Percentiles rank a stretch among this genome's conserved stretches.
Evolutionary conservation across 2,797 vertebrate genomes (phyloP).

Genomic region (Australoheros facetus): DNA sequence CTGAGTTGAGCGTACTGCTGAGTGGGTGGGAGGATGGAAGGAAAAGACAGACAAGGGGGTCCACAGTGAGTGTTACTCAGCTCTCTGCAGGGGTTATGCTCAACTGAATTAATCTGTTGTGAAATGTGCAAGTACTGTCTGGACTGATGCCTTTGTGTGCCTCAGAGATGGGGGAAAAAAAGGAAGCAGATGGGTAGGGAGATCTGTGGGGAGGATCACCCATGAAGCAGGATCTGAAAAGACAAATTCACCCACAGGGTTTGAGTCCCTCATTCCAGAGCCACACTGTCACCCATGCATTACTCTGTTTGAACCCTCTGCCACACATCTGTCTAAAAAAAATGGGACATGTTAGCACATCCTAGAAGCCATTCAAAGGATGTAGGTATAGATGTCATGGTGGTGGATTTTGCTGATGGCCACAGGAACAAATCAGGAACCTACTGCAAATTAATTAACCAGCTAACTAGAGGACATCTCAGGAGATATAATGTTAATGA

Average conservation of each 20-base stretch:
- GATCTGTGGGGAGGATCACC: slow-evolving; percentile 42
- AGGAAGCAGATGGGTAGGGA: neutral
- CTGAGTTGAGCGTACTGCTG: slow-evolving; percentile 14
- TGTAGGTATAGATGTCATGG: neutral
- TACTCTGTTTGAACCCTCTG: slow-evolving; percentile 31
- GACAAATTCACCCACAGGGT: slow-evolving; percentile 53
- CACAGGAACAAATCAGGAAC: neutral
- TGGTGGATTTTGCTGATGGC: neutral
- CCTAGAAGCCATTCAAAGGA: neutral
- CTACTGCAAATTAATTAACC: neutral
- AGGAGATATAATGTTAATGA: neutral
- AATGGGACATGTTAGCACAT: slow-evolving; percentile 22
- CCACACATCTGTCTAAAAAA: slow-evolving; percentile 27
- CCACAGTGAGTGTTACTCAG: slow-evolving; percentile 57
- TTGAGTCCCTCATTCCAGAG: slow-evolving; percentile 36
- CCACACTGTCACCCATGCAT: slow-evolving; percentile 35
- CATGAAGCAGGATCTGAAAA: slow-evolving; percentile 67
- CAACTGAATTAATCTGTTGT: slow-evolving; percentile 70
- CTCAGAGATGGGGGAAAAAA: slow-evolving; percentile 30
- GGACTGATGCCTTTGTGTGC: slow-evolving; percentile 44
- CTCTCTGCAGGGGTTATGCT: slow-evolving; percentile 62
- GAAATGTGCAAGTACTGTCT: slow-evolving; percentile 61
- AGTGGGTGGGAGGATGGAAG: slow-evolving; percentile 30
- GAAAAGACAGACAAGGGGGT: slow-evolving; percentile 8
- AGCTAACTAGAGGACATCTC: neutral